Conservation (phyloP, 2,888 invertebrate genomes). For the Tenthredo scrophulariae region DNA sequence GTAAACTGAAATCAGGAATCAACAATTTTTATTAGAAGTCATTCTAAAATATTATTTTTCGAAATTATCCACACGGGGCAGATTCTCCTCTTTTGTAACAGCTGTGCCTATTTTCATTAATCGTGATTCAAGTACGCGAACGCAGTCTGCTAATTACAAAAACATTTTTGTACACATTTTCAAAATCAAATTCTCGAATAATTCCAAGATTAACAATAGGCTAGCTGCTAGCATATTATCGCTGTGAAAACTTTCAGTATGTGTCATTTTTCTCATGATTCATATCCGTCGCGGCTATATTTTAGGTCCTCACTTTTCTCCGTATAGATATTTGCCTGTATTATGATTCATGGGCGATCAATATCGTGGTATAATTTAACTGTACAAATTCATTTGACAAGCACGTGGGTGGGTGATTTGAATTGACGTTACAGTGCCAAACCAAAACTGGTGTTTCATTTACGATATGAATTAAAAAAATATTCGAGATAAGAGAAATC, state of each 20-base stretch:
- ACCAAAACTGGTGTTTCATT: neutral
- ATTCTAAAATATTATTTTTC: neutral
- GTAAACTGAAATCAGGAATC: no score
- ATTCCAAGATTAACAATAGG: neutral
- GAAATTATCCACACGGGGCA: neutral
- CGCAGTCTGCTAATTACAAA: neutral
- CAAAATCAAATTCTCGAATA: neutral
- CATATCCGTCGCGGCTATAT: neutral
- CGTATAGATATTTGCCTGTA: neutral
- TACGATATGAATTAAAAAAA: neutral
- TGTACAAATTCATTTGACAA: neutral
- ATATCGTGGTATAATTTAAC: neutral
- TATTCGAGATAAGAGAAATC: neutral
- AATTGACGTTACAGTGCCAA: neutral
- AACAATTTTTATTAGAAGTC: neutral
- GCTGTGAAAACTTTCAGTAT: neutral
- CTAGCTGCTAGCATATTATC: neutral
- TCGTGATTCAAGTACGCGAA: neutral
- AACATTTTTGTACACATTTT: neutral
- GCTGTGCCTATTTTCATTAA: neutral
- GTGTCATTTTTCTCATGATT: constrained; percentile 1
- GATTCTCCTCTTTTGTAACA: neutral
- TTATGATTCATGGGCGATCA: constrained; percentile 10
- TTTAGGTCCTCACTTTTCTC: neutral
- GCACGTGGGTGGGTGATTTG: neutral